Percentiles rank a stretch among this genome's conserved stretches.
phyloP scores from a whole-genome alignment of 2,888 invertebrate genomes.

The Orthonevra nobilis region DNA sequence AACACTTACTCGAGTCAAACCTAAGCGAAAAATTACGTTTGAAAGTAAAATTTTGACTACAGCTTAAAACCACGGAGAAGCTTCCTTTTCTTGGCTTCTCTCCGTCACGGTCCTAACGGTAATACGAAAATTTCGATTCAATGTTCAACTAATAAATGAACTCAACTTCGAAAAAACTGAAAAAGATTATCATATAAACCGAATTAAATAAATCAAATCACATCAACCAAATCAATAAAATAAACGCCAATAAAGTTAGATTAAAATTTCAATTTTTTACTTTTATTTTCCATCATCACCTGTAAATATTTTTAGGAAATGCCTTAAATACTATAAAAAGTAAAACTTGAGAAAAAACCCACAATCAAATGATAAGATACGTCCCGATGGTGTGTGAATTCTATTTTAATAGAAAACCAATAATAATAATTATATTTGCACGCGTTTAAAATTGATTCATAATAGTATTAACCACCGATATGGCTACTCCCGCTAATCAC shows the following conservation, averaged over 20 bases:
- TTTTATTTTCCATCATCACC: neutral
- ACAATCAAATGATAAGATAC: conserved; percentile 62
- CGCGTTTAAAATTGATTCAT: conserved; percentile 27
- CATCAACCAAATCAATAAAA: conserved; percentile 21
- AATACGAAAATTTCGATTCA: conserved; percentile 15
- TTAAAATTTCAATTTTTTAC: conserved; percentile 37
- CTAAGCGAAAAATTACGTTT: neutral
- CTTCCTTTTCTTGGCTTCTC: conserved; percentile 7
- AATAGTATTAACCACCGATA: conserved; percentile 6
- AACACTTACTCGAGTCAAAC: neutral
- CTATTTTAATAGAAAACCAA: conserved; percentile 28
- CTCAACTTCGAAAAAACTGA: conserved; percentile 47
- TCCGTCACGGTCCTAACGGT: conserved; percentile 23
- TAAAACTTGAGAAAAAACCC: conserved; percentile 45
- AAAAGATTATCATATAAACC: conserved; percentile 56
- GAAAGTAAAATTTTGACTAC: no score
- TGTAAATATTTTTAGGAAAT: conserved; percentile 1
- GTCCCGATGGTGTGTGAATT: conserved; percentile 20
- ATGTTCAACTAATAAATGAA: conserved; percentile 48
- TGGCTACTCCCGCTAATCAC: conserved; percentile 26
- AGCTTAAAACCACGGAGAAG: neutral
- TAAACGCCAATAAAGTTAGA: conserved; percentile 41
- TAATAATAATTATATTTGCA: conserved; percentile 61
- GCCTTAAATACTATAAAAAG: conserved; percentile 7
- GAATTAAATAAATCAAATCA: conserved; percentile 35